Conservation (phyloP, 1,140 invertebrate genomes). For the Zophobas atratus region DNA sequence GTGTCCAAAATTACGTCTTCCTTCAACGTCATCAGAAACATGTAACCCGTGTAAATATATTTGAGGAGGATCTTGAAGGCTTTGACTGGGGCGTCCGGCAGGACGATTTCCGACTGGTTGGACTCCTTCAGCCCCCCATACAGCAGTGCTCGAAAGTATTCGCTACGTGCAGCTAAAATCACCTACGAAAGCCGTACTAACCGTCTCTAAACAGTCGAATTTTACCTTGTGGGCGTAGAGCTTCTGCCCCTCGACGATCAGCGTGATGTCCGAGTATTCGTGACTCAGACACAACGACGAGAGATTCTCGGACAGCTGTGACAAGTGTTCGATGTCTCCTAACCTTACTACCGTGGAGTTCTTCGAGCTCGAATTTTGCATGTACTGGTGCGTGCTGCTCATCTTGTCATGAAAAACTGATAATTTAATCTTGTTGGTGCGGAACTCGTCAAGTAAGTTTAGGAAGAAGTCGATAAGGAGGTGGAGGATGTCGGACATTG, state of each 20-base stretch:
- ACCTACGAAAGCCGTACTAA: slow-evolving; percentile 65
- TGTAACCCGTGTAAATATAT: slow-evolving; percentile 96
- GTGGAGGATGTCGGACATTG: slow-evolving; percentile 10
- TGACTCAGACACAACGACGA: slow-evolving; percentile 87
- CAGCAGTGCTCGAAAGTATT: slow-evolving; percentile 94
- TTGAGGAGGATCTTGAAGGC: slow-evolving; percentile 93
- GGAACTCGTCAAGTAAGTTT: slow-evolving; percentile 15
- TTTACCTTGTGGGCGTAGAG: slow-evolving; percentile 90
- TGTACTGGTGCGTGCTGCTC: slow-evolving; percentile 64
- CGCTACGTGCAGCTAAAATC: slow-evolving; percentile 92
- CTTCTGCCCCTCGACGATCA: slow-evolving; percentile 87
- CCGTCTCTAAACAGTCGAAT: slow-evolving; percentile 3
- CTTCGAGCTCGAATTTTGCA: slow-evolving; percentile 55
- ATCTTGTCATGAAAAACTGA: slow-evolving; percentile 51
- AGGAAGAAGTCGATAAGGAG: slow-evolving; percentile 17
- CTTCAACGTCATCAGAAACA: slow-evolving; percentile 87
- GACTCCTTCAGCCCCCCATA: slow-evolving; percentile 95
- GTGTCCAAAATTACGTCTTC: slow-evolving; percentile 92
- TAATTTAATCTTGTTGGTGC: slow-evolving; percentile 35
- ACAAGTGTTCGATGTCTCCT: slow-evolving; percentile 67
- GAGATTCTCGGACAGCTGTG: slow-evolving; percentile 83
- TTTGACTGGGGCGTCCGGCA: slow-evolving; percentile 87
- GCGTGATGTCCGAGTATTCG: slow-evolving; percentile 92
- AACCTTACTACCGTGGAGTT: slow-evolving; percentile 51
- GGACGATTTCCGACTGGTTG: slow-evolving; percentile 84